Evolutionary conservation across 2,113 vertebrate genomes (phyloP).

Genomic region (Elgaria multicarinata): DNA sequence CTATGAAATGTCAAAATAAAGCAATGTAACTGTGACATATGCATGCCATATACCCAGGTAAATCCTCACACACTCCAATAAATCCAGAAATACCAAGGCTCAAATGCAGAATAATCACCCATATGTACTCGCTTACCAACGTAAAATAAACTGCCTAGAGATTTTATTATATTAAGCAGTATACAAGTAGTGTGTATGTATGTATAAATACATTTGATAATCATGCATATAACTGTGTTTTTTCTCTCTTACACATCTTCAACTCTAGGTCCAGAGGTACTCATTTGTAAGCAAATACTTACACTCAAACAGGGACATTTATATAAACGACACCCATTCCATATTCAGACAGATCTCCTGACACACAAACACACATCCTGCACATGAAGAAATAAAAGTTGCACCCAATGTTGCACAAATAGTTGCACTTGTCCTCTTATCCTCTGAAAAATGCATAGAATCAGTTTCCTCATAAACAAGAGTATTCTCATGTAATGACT

Average conservation of each 20-base stretch:
- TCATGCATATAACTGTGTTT: not conserved
- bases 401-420: not conserved
- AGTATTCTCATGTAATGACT: not conserved
- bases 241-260: not conserved
- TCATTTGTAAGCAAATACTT: not conserved
- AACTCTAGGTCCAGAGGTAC: not conserved
- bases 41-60: not conserved
- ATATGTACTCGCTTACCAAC: not conserved
- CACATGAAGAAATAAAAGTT: not conserved
- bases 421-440: not conserved
- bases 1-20: not conserved
- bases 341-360: not conserved
- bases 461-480: no score
- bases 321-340: not conserved
- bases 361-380: not conserved
- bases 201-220: no score
- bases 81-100: not conserved
- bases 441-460: not conserved
- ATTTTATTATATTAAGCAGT: no score
- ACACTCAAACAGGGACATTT: not conserved
- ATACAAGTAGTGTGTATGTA: no score
- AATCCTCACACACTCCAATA: not conserved
- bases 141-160: not conserved
- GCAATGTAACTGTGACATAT: no score
- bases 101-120: not conserved